Conservation (phyloP, 2,888 invertebrate genomes). For the Actias luna region DNA sequence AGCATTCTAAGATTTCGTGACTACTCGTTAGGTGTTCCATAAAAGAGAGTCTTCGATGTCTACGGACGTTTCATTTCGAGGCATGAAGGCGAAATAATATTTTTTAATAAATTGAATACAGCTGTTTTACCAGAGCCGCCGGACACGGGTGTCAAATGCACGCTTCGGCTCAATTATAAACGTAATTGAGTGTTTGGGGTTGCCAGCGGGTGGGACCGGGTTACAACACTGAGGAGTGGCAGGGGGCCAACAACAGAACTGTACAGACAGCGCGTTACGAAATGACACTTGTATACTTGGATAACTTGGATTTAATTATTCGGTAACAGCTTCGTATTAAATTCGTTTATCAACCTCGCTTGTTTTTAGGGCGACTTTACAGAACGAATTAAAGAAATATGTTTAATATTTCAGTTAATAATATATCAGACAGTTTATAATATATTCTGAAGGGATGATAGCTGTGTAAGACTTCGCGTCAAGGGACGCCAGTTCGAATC, state of each 20-base stretch:
- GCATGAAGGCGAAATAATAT: background rate
- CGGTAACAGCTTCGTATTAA: background rate
- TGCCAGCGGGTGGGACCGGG: slow-evolving; percentile 21
- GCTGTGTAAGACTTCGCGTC: too few relatives aligned
- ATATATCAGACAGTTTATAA: too few relatives aligned
- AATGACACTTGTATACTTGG: slow-evolving; percentile 34
- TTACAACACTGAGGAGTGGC: slow-evolving; percentile 4
- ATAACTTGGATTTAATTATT: slow-evolving; percentile 10
- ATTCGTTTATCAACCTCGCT: slow-evolving; percentile 5
- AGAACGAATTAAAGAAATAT: background rate
- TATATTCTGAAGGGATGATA: too few relatives aligned
- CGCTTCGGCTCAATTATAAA: slow-evolving; percentile 68
- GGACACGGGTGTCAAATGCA: slow-evolving; percentile 63
- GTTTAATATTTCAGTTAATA: background rate
- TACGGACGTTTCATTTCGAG: background rate
- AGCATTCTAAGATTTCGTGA: too few relatives aligned
- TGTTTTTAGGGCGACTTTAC: background rate
- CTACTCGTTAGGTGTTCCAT: background rate
- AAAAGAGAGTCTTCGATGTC: background rate
- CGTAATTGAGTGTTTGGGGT: slow-evolving; percentile 65
- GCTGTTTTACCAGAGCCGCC: slow-evolving; percentile 32
- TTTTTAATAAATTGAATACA: slow-evolving; percentile 26
- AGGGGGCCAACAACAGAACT: slow-evolving; percentile 4
- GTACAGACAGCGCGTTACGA: slow-evolving; percentile 21
- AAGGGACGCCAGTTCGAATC: too few relatives aligned